Base-by-base conservation (phyloP, 2,113 vertebrate genomes). In the Centropus bengalensis region DNA sequence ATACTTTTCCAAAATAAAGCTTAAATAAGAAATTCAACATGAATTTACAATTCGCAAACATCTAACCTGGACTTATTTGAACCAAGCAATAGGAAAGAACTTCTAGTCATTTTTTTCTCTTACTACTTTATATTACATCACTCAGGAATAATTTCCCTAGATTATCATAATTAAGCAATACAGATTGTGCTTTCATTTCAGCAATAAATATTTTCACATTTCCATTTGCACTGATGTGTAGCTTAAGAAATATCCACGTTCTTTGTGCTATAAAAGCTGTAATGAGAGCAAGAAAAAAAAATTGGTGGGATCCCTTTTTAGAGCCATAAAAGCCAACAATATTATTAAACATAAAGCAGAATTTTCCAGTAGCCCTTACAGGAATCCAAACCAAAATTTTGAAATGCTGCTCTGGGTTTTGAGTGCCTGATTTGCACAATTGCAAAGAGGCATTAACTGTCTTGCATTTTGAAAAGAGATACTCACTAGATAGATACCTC, bases 81-180 rank as follows among this genome's bases (percentile, higher is more conserved):
- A 40, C 14, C 20, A 74, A 87, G 40, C 22, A 91, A 68, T 14
- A 93, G 32, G 74, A 93, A 80, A 77, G n/a, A 71, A 67, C 5
- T 54, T 32, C n/a, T 44, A 86, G 23, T 8, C 82, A 18, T 30
- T 81, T 84, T 47, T 86, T 90, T 68, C 8, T 88, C 19, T 75
- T 75, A 36, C 54, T 86, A 47, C 32, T 93, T 94, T 90, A 47
- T 74, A 93, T 5, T 10, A 27, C 42, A 88, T 87, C 88, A 83
- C 93, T 60, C 51, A 91, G 70, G 51, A 95, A 75, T 32, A 79
- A 70, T 94, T 91, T 89, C 33, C 55, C 68, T 88, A 70, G 52
- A 90, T 92, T 95, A 94, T 68, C 71, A 86, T 82, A 91, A 94
- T 93, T 75, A 91, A 91, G 64, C 55, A 89, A 86, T 64, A 67